Evolutionary conservation across 2,888 invertebrate species (phyloP).

Genomic region (Dusona sp.): DNA sequence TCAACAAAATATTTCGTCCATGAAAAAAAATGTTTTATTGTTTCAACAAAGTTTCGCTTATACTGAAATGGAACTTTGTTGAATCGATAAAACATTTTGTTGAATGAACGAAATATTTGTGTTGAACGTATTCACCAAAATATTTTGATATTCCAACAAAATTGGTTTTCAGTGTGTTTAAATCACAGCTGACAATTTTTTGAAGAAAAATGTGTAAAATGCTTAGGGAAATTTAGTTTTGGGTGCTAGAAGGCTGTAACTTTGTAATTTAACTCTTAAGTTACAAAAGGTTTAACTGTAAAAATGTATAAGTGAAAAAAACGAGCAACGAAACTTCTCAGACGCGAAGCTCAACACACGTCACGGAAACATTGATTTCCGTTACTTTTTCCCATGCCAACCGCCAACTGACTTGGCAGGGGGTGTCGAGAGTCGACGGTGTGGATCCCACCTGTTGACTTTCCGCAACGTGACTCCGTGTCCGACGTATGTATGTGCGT

Average conservation of each 20-base stretch:
- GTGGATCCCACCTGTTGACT: constrained; percentile 84
- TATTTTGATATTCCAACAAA: too few relatives aligned
- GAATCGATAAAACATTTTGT: too few relatives aligned
- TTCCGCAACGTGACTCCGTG: constrained; percentile 80
- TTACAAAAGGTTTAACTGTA: constrained; percentile 8
- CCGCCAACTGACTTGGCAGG: constrained; percentile 82
- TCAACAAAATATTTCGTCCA: too few relatives aligned
- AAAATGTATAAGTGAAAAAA: constrained; percentile 10
- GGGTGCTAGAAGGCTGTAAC: neutral
- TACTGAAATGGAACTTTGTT: too few relatives aligned
- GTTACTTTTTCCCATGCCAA: constrained; percentile 84
- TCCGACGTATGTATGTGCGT: constrained; percentile 35
- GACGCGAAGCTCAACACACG: constrained; percentile 49
- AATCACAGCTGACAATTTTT: neutral
- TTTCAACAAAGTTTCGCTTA: too few relatives aligned
- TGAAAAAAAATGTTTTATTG: too few relatives aligned
- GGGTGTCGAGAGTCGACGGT: constrained; percentile 76
- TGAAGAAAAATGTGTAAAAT: neutral
- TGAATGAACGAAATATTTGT: too few relatives aligned
- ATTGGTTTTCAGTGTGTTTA: too few relatives aligned
- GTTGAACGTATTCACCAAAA: too few relatives aligned
- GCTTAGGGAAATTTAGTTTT: neutral
- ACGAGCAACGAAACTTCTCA: constrained; percentile 40
- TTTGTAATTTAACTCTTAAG: constrained; percentile 1
- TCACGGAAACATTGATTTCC: constrained; percentile 80